A percentile compares a stretch with the other conserved stretches of the same genome.
Conservation (phyloP, 2,113 vertebrate genomes). For the Labeo catla region DNA sequence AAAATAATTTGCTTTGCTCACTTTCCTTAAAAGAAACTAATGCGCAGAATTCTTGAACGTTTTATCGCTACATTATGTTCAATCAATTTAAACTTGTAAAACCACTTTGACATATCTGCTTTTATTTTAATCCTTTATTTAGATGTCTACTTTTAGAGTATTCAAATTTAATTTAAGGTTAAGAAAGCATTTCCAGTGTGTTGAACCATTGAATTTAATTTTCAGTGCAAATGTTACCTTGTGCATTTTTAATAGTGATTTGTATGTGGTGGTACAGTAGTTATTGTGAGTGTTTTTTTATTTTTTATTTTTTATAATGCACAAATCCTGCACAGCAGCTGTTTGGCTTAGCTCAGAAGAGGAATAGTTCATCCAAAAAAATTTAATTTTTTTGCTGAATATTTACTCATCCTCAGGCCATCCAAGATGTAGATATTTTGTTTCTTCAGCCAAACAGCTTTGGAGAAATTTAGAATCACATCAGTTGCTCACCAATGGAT, state of each 20-base stretch:
- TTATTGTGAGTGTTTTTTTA: too few relatives aligned
- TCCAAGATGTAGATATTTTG: too few relatives aligned
- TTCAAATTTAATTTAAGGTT: not conserved
- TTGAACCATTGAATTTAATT: not conserved
- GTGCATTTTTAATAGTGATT: not conserved
- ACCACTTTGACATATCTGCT: not conserved
- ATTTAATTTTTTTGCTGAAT: too few relatives aligned
- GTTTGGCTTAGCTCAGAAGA: too few relatives aligned
- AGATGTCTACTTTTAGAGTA: not conserved
- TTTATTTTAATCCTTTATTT: not conserved
- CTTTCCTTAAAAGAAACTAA: not conserved
- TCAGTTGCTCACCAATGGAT: too few relatives aligned
- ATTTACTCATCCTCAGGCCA: too few relatives aligned
- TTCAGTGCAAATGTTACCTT: not conserved
- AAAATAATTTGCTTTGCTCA: not conserved
- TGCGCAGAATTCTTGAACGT: not conserved
- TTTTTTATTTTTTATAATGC: too few relatives aligned
- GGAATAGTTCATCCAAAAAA: too few relatives aligned
- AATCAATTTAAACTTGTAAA: not conserved
- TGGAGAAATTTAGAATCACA: too few relatives aligned
- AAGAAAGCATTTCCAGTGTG: not conserved
- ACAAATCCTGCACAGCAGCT: too few relatives aligned
- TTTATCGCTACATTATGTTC: not conserved
- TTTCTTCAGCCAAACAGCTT: too few relatives aligned
- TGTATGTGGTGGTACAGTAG: too few relatives aligned